Evolutionary conservation across 92 coral and sea anemone genomes (phyloP).

Genomic region (Montipora capitata): DNA sequence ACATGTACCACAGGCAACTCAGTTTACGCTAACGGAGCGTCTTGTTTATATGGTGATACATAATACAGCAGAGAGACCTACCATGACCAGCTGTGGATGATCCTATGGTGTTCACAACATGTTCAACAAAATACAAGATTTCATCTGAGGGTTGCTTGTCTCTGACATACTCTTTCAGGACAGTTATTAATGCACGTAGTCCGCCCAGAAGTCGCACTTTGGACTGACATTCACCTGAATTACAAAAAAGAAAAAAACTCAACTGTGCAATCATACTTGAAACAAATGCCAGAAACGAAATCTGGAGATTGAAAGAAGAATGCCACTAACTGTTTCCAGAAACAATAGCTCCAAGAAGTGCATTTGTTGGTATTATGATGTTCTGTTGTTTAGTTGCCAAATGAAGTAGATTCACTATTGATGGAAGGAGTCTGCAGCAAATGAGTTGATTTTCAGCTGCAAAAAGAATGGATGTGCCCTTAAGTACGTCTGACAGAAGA

Average conservation of each 20-base stretch:
- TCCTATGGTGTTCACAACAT: slow-evolving; percentile 35
- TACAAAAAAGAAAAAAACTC: not conserved
- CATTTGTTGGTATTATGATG: slow-evolving; percentile 14
- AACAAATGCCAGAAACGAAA: not conserved
- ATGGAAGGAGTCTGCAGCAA: slow-evolving; percentile 39
- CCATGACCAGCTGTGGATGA: slow-evolving; percentile 39
- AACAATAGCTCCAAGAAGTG: slow-evolving; percentile 27
- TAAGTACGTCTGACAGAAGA: too few species aligned
- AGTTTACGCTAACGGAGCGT: too few species aligned
- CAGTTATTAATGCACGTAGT: slow-evolving; percentile 41
- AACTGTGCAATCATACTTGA: not conserved
- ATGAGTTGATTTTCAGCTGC: slow-evolving; percentile 39
- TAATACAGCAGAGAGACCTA: not conserved
- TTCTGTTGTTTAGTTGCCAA: slow-evolving; percentile 18
- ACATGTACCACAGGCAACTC: too few species aligned
- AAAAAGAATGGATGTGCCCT: not conserved
- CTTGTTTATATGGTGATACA: too few species aligned
- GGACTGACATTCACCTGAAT: slow-evolving; percentile 46
- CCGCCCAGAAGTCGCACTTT: slow-evolving; percentile 52
- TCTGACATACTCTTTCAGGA: slow-evolving; percentile 2
- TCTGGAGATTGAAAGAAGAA: not conserved
- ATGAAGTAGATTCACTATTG: slow-evolving; percentile 11
- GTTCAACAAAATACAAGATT: slow-evolving; percentile 25
- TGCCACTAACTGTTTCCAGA: slow-evolving; percentile 17
- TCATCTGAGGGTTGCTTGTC: not conserved